Evolutionary conservation across 2,113 vertebrate genomes (phyloP).

Genomic region (Chitala chitala): DNA sequence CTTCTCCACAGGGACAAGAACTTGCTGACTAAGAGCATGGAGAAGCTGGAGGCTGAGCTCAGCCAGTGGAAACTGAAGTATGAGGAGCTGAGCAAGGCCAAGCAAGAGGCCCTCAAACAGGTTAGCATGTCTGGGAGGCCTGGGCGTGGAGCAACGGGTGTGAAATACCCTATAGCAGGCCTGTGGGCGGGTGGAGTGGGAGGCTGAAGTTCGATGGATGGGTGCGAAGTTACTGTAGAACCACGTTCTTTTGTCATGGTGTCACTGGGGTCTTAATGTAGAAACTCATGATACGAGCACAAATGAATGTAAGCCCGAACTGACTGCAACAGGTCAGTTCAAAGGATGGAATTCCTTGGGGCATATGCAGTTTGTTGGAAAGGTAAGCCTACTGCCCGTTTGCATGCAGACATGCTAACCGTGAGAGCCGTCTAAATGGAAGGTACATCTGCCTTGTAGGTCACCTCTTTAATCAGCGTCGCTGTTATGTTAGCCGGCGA

Average conservation of each 20-base stretch:
- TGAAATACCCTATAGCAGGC: no score
- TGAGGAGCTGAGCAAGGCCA: slow-evolving; percentile 88
- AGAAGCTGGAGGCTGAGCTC: slow-evolving; percentile 87
- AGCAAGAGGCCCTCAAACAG: slow-evolving; percentile 90
- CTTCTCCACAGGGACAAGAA: slow-evolving; percentile 77
- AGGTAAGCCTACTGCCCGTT: neutral
- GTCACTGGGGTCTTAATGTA: neutral
- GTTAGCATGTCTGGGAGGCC: slow-evolving; percentile 50
- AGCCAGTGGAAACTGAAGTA: slow-evolving; percentile 95
- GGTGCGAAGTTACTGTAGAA: no score
- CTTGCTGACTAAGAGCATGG: slow-evolving; percentile 80
- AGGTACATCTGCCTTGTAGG: neutral
- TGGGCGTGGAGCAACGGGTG: neutral
- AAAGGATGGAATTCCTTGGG: no score
- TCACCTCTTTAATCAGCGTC: slow-evolving; percentile 1
- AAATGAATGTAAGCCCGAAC: no score
- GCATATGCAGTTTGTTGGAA: no score
- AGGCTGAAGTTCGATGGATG: no score
- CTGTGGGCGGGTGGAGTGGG: no score
- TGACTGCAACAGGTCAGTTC: no score
- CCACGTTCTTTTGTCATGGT: no score
- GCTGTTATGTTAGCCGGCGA: neutral
- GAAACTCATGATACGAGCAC: neutral
- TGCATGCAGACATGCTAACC: neutral
- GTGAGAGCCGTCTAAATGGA: neutral